Evolutionary conservation across 2,888 invertebrate species (phyloP).

Genomic region (Stenolophus ochropezus): DNA sequence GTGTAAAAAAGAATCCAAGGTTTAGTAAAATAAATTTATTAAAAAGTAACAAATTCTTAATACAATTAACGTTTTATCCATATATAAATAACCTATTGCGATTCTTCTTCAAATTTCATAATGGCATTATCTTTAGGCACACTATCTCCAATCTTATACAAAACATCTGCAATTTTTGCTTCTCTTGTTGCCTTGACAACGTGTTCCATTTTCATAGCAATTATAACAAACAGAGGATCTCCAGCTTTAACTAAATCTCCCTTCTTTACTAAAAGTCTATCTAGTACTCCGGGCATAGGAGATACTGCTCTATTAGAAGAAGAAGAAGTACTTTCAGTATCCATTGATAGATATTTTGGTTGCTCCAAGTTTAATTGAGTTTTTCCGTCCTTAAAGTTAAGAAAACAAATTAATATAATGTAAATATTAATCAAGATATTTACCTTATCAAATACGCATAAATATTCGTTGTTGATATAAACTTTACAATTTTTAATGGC

Average conservation of each 20-base stretch:
- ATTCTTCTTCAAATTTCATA: slow-evolving; percentile 75
- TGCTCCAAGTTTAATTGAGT: slow-evolving; percentile 78
- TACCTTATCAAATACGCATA: slow-evolving; percentile 82
- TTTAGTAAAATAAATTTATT: slow-evolving; percentile 37
- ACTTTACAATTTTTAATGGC: slow-evolving; percentile 75
- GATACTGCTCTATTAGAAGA: slow-evolving; percentile 82
- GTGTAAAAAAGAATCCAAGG: neutral
- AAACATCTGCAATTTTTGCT: slow-evolving; percentile 84
- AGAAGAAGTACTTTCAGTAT: slow-evolving; percentile 68
- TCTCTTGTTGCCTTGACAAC: slow-evolving; percentile 89
- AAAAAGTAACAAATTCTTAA: neutral
- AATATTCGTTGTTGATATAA: slow-evolving; percentile 75
- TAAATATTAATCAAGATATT: neutral
- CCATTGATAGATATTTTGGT: slow-evolving; percentile 76
- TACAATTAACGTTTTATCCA: neutral
- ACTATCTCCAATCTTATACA: slow-evolving; percentile 86
- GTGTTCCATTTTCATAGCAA: slow-evolving; percentile 99
- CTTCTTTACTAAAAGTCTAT: slow-evolving; percentile 88
- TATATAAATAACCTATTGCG: slow-evolving; percentile 10
- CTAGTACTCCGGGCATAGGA: slow-evolving; percentile 97
- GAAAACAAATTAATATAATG: neutral
- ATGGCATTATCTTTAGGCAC: slow-evolving; percentile 85
- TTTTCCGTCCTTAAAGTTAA: slow-evolving; percentile 78
- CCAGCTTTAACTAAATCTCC: slow-evolving; percentile 91
- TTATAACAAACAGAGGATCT: slow-evolving; percentile 93